Conservation (phyloP, 1,140 invertebrate species). For the Copidosoma floridanum region DNA sequence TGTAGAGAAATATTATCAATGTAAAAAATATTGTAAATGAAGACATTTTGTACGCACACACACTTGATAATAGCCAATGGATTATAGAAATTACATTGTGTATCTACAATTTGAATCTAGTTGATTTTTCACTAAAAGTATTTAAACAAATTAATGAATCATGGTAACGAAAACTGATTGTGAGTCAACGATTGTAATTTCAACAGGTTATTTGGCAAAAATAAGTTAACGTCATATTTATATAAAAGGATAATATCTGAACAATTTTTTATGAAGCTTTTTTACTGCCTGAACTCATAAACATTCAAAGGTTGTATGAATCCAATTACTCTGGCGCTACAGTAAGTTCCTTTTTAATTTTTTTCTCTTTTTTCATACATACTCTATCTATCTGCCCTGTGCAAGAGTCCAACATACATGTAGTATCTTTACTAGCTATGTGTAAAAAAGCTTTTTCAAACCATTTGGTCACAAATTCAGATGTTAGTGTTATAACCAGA, state of each 20-base stretch:
- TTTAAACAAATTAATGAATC: background rate
- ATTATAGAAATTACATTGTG: too few relatives aligned
- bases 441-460: background rate
- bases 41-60: too few relatives aligned
- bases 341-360: too few relatives aligned
- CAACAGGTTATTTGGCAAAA: background rate
- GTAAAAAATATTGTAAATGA: too few relatives aligned
- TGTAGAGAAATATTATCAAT: too few relatives aligned
- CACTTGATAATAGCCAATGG: too few relatives aligned
- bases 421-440: background rate
- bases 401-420: background rate
- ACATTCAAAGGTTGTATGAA: background rate
- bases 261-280: background rate
- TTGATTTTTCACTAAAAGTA: background rate
- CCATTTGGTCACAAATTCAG: background rate
- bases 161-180: background rate
- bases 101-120: too few relatives aligned
- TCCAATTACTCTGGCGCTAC: background rate
- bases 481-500: background rate
- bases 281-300: background rate
- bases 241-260: background rate
- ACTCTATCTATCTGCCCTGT: background rate
- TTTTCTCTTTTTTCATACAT: background rate
- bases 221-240: background rate
- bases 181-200: background rate